Percentiles rank a stretch among this genome's conserved stretches.
phyloP scores from a whole-genome alignment of 2,797 vertebrate species.

The Phrynocephalus guinanensis region DNA sequence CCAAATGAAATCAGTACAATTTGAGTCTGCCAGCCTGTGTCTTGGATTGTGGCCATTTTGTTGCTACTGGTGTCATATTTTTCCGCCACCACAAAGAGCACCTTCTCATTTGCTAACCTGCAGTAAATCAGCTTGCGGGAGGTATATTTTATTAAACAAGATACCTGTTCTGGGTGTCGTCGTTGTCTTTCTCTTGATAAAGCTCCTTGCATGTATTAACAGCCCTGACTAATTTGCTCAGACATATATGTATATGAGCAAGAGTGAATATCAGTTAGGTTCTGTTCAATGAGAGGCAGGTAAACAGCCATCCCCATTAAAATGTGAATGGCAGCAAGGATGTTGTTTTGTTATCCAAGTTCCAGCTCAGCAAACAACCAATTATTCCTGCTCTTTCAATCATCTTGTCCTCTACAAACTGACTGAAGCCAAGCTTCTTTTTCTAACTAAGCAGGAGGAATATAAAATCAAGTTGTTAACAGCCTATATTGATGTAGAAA shows the following conservation, averaged over 20 bases:
- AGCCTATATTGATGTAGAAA: constrained; percentile 63
- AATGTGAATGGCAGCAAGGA: constrained; percentile 32
- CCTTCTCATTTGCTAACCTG: constrained; percentile 22
- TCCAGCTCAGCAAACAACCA: constrained; percentile 45
- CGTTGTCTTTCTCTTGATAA: constrained; percentile 25
- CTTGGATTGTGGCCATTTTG: not conserved
- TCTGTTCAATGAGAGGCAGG: not conserved
- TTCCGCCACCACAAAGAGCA: not conserved
- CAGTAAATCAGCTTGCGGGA: not conserved
- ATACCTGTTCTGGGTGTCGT: constrained; percentile 30
- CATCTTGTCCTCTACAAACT: constrained; percentile 55
- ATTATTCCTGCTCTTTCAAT: constrained; percentile 31
- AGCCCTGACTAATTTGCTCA: not conserved
- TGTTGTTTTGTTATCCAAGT: constrained; percentile 48
- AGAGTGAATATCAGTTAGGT: not conserved
- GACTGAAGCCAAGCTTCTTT: constrained; percentile 76
- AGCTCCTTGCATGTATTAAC: not conserved
- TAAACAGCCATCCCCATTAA: constrained; percentile 44
- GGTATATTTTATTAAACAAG: constrained; percentile 18
- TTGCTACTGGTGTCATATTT: not conserved
- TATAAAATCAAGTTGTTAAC: constrained; percentile 80
- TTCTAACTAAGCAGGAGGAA: constrained; percentile 74
- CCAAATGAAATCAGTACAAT: not conserved
- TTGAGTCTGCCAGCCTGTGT: not conserved
- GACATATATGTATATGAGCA: not conserved